Percentiles rank a stretch among this genome's conserved stretches.
Evolutionary conservation across 2,888 invertebrate species (phyloP).

Genomic region (Erebia ligea): DNA sequence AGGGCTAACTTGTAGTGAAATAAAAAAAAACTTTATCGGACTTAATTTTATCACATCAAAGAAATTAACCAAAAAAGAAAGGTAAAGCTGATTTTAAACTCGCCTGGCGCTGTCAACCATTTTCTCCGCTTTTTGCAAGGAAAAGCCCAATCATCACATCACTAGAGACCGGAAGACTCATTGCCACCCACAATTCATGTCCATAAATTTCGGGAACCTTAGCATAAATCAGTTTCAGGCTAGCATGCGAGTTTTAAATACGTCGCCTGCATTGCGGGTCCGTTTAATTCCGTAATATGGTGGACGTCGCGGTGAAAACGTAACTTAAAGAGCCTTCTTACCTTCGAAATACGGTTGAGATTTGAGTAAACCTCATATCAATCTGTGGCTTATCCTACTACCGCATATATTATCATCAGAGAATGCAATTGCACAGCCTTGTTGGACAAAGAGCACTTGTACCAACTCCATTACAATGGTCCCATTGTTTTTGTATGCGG

Average conservation of each 20-base stretch:
- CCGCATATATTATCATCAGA: slow-evolving; percentile 36
- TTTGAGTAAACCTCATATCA: slow-evolving; percentile 12
- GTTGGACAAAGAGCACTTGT: slow-evolving; percentile 36
- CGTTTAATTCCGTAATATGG: slow-evolving; percentile 41
- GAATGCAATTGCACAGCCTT: slow-evolving; percentile 36
- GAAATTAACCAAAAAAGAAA: background rate
- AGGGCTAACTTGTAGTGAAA: no score
- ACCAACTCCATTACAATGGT: slow-evolving; percentile 35
- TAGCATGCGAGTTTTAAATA: slow-evolving; percentile 45
- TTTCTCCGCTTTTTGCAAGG: background rate
- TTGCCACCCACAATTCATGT: slow-evolving; percentile 31
- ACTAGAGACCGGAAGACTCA: slow-evolving; percentile 23
- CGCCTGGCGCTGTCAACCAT: background rate
- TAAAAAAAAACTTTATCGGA: no score
- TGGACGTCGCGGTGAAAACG: slow-evolving; percentile 17
- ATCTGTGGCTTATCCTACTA: slow-evolving; percentile 33
- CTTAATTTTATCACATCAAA: no score
- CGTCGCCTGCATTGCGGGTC: slow-evolving; percentile 65
- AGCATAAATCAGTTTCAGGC: slow-evolving; percentile 49
- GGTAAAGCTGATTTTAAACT: background rate
- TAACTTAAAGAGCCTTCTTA: slow-evolving; percentile 21
- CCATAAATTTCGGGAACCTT: slow-evolving; percentile 45
- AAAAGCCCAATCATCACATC: slow-evolving; percentile 21
- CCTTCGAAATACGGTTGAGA: slow-evolving; percentile 12
- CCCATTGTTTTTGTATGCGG: slow-evolving; percentile 34